These are phyloP conservation scores for Bimastos eiseni DNA, from an alignment of 2,888 invertebrate species.

Conservation along the genomic window DNA sequence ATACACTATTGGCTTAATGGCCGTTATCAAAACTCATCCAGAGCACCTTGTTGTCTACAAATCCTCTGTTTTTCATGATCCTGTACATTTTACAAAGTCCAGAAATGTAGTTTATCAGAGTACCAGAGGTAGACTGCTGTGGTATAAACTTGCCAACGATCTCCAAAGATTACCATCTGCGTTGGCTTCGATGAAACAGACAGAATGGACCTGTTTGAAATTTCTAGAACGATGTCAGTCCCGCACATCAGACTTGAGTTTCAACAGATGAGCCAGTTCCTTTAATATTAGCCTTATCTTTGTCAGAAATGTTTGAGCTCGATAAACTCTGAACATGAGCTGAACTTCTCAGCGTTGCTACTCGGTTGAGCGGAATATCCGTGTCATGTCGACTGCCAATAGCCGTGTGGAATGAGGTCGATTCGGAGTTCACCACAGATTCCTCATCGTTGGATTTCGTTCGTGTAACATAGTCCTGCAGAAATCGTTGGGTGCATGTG, in stretches of 20 bases:
- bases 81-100: background rate
- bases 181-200: background rate
- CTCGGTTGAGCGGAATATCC: background rate
- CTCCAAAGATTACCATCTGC: background rate
- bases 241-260: background rate
- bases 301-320: background rate
- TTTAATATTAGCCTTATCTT: background rate
- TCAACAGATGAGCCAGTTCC: background rate
- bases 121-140: background rate
- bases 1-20: background rate
- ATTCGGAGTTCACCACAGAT: background rate
- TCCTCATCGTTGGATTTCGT: background rate
- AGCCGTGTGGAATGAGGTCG: background rate
- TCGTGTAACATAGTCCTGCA: constrained; percentile 33
- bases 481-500: constrained; percentile 37
- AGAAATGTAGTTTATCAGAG: background rate
- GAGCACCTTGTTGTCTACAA: background rate
- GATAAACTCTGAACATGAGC: background rate
- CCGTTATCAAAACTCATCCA: background rate
- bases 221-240: background rate
- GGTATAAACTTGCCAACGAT: background rate
- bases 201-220: background rate
- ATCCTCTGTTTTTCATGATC: constrained; percentile 13
- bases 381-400: background rate
- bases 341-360: background rate